Percentiles rank a stretch among this genome's conserved stretches.
phyloP scores from a whole-genome alignment of 2,113 vertebrate species.

The Alexandromys fortis region DNA sequence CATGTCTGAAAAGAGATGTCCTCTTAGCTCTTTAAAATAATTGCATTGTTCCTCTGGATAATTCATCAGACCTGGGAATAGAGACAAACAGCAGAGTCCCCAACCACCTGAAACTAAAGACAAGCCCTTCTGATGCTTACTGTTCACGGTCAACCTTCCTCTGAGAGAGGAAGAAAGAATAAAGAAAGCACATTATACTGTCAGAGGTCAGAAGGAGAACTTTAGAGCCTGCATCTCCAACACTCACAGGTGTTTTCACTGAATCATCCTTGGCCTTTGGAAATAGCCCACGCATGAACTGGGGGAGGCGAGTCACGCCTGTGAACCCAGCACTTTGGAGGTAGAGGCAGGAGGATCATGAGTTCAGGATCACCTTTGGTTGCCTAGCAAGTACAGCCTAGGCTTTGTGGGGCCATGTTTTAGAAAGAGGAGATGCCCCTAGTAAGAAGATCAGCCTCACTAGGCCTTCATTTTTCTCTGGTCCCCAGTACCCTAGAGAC shows the following conservation, averaged over 20 bases:
- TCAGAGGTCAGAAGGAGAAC: background rate
- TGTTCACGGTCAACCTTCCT: background rate
- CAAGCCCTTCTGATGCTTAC: background rate
- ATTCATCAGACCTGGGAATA: background rate
- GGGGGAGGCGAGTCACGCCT: background rate
- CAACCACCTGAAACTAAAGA: background rate
- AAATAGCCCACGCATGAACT: background rate
- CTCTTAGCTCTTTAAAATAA: background rate
- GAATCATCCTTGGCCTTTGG: background rate
- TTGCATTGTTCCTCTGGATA: background rate
- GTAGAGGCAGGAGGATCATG: background rate
- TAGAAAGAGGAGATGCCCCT: background rate
- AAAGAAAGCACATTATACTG: background rate
- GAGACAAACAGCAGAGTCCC: background rate
- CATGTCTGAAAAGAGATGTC: conserved; percentile 18
- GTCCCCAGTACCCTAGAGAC: background rate
- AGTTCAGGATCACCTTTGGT: background rate
- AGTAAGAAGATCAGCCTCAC: background rate
- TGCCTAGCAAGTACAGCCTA: background rate
- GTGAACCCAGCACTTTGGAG: background rate
- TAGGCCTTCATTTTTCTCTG: background rate
- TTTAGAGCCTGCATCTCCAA: background rate
- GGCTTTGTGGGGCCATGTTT: background rate
- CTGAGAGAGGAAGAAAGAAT: background rate
- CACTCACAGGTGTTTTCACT: background rate